A percentile compares a stretch with the other conserved stretches of the same genome.
Conservation (phyloP, 2,113 vertebrate genomes). For the Brachyistius frenatus region DNA sequence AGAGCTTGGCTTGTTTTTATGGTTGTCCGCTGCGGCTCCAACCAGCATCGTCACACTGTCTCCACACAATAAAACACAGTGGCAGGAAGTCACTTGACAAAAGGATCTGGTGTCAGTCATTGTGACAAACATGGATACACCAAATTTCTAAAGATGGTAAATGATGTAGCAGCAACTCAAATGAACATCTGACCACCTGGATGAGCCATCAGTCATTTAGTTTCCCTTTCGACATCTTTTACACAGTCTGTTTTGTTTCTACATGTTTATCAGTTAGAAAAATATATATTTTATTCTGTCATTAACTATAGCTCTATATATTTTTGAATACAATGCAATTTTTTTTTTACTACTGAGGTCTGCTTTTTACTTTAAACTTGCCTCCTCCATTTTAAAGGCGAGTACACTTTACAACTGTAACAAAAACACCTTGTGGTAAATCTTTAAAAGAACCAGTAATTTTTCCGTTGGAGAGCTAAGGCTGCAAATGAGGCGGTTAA, state of each 20-base stretch:
- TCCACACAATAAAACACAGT: slow-evolving; percentile 59
- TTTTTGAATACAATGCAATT: background rate
- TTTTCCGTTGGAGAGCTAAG: slow-evolving; percentile 6
- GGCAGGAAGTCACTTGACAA: slow-evolving; percentile 40
- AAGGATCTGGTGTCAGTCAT: slow-evolving; percentile 43
- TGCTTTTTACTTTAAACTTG: slow-evolving; percentile 25
- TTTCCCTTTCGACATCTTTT: background rate
- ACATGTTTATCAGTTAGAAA: background rate
- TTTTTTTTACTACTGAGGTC: background rate
- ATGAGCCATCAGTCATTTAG: background rate
- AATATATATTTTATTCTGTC: background rate
- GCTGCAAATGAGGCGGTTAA: slow-evolving; percentile 8
- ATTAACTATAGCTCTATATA: background rate
- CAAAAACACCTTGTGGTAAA: slow-evolving; percentile 26
- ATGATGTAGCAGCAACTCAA: background rate
- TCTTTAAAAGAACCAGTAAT: slow-evolving; percentile 35
- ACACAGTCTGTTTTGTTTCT: too few species aligned
- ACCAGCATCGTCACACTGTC: slow-evolving; percentile 62
- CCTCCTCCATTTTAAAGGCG: slow-evolving; percentile 13
- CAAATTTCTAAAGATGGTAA: slow-evolving; percentile 26
- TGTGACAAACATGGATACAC: slow-evolving; percentile 39
- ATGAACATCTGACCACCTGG: background rate
- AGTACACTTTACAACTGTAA: slow-evolving; percentile 8
- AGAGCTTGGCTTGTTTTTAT: slow-evolving; percentile 65
- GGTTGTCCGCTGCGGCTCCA: slow-evolving; percentile 57